Percentiles rank a stretch among this genome's conserved stretches.
These are phyloP conservation scores for Proteles cristata DNA, from an alignment of 2,113 vertebrate species.

Conservation along the genomic window DNA sequence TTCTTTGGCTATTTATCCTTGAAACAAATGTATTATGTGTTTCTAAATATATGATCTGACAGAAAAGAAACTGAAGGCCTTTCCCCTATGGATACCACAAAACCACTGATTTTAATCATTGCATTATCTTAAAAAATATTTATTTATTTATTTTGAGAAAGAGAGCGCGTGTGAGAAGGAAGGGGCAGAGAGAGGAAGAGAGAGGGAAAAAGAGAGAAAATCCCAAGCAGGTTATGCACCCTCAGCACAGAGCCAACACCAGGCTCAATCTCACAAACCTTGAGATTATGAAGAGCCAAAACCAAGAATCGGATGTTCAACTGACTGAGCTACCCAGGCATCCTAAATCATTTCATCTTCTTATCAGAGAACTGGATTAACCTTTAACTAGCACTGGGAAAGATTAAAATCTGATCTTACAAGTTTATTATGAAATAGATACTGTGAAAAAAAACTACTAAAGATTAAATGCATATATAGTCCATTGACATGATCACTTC, in stretches of 20 bases:
- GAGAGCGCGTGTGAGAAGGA: no score
- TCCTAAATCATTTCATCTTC: not conserved
- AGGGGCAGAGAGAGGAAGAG: no score
- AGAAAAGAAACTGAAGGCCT: constrained; percentile 39
- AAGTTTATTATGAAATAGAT: constrained; percentile 46
- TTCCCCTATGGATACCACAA: not conserved
- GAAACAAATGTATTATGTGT: constrained; percentile 59
- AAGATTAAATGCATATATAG: not conserved
- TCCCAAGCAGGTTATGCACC: no score
- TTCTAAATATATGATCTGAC: constrained; percentile 51
- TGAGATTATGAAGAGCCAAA: no score
- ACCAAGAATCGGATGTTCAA: no score
- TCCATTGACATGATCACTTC: not conserved
- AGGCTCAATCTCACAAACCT: no score
- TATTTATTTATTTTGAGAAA: no score
- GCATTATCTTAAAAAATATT: not conserved
- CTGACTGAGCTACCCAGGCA: no score
- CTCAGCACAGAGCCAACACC: no score
- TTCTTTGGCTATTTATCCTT: constrained; percentile 46
- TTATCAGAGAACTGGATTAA: constrained; percentile 44
- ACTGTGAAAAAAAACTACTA: not conserved
- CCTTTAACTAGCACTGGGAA: constrained; percentile 59
- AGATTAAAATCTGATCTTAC: constrained; percentile 58
- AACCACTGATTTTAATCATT: constrained; percentile 52
- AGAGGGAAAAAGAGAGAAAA: no score